A percentile compares a stretch with the other conserved stretches of the same genome.
Evolutionary conservation across 2,888 invertebrate genomes (phyloP).

Genomic region (Scaptodrosophila latifasciaeformis): DNA sequence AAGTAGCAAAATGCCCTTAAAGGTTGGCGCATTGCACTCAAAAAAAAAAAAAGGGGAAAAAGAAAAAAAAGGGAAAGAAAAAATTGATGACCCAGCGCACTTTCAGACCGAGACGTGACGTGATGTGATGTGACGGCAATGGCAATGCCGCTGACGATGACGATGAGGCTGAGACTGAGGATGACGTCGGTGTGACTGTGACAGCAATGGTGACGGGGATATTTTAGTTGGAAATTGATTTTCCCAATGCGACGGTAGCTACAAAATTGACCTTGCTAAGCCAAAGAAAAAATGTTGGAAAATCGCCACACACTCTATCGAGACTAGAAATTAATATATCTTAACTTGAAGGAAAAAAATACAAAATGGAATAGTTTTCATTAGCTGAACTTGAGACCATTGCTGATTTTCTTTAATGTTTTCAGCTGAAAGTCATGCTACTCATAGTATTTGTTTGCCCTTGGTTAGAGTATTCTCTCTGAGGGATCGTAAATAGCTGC

Average conservation of each 20-base stretch:
- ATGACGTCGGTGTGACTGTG: not conserved
- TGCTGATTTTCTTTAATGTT: too few relatives aligned
- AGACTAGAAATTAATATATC: too few relatives aligned
- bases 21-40: constrained; percentile 59
- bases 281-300: not conserved
- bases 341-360: too few relatives aligned
- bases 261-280: constrained; percentile 49
- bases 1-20: constrained; percentile 46
- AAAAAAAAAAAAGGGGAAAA: constrained; percentile 28
- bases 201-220: constrained; percentile 38
- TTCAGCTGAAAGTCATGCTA: too few relatives aligned
- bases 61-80: too few relatives aligned
- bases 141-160: constrained; percentile 21
- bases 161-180: not conserved
- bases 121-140: constrained; percentile 38
- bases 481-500: too few relatives aligned
- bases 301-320: too few relatives aligned
- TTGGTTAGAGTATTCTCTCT: too few relatives aligned
- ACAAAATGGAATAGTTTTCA: too few relatives aligned
- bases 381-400: too few relatives aligned
- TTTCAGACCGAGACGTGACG: constrained; percentile 41
- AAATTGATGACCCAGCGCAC: constrained; percentile 62
- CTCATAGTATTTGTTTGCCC: too few relatives aligned
- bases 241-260: constrained; percentile 46
- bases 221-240: constrained; percentile 61